Evolutionary conservation across 2,888 invertebrate genomes (phyloP).

Genomic region (Formica aserva): DNA sequence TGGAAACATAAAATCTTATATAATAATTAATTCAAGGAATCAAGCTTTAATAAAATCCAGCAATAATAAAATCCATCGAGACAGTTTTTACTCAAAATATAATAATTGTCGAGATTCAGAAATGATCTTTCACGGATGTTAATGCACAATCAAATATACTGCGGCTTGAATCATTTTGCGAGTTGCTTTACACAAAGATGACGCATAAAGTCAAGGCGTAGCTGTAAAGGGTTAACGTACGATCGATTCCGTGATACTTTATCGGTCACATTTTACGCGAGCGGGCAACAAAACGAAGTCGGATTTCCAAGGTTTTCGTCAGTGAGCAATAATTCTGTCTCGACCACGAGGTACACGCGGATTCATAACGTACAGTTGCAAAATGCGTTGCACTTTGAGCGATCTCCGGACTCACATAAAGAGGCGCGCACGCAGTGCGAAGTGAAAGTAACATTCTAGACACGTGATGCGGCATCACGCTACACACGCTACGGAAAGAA

Average conservation of each 20-base stretch:
- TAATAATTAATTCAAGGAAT: background rate
- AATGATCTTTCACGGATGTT: background rate
- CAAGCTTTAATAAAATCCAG: background rate
- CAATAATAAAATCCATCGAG: background rate
- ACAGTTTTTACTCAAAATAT: background rate
- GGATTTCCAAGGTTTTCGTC: conserved; percentile 43
- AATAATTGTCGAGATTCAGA: background rate
- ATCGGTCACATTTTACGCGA: conserved; percentile 22
- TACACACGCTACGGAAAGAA: conserved; percentile 61
- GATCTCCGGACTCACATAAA: conserved; percentile 38
- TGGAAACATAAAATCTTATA: background rate
- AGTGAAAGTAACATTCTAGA: conserved; percentile 81
- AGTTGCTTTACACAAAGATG: background rate
- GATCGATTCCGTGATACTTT: conserved; percentile 6
- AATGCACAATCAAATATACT: background rate
- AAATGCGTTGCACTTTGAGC: conserved; percentile 54
- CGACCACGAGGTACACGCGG: conserved; percentile 21
- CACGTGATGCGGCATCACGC: conserved; percentile 77
- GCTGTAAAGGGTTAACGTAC: background rate
- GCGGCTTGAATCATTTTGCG: background rate
- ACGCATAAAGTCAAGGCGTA: conserved; percentile 12
- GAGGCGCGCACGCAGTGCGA: conserved; percentile 61
- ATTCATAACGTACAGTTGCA: conserved; percentile 59
- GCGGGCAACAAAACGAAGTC: background rate
- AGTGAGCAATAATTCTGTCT: conserved; percentile 30